These are phyloP conservation scores for Spongilla lacustris DNA, from an alignment of 37 sponge, comb jelly and placozoan genomes.

Conservation along the genomic window DNA sequence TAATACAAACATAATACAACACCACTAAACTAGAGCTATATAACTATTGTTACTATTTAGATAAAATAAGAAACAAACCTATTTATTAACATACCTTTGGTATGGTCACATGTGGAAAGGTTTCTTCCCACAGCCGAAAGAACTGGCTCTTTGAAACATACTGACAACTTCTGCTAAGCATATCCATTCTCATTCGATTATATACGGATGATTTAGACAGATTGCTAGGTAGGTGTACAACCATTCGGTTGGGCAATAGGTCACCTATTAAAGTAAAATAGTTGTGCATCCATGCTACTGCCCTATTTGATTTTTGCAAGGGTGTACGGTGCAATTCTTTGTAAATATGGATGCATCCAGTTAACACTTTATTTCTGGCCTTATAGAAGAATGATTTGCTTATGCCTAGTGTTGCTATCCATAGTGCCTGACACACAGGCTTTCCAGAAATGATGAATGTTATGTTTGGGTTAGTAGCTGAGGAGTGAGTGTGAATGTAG, in stretches of 20 bases:
- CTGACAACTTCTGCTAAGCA: not conserved
- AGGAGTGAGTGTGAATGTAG: not conserved
- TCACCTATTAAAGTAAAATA: constrained; percentile 23
- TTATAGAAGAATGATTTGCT: not conserved
- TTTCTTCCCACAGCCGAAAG: not conserved
- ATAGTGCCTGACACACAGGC: not conserved
- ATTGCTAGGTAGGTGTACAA: constrained; percentile 23
- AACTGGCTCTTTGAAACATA: not conserved
- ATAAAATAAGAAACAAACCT: not conserved
- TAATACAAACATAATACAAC: not conserved
- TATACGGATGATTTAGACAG: constrained; percentile 18
- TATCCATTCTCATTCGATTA: not conserved
- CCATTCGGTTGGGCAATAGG: constrained; percentile 7
- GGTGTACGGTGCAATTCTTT: not conserved
- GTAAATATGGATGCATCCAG: not conserved
- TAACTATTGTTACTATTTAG: not conserved
- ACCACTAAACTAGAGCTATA: not conserved
- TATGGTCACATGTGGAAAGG: constrained; percentile 23
- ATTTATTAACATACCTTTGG: constrained; percentile 31
- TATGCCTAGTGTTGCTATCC: not conserved
- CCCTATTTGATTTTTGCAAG: constrained; percentile 9
- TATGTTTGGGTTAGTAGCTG: not conserved
- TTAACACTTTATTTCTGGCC: not conserved
- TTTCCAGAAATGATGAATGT: not conserved
- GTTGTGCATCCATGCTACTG: constrained; percentile 37